Percentiles rank a stretch among this genome's conserved stretches.
Evolutionary conservation across 2,888 invertebrate species (phyloP).

Genomic region (Metellina segmentata): DNA sequence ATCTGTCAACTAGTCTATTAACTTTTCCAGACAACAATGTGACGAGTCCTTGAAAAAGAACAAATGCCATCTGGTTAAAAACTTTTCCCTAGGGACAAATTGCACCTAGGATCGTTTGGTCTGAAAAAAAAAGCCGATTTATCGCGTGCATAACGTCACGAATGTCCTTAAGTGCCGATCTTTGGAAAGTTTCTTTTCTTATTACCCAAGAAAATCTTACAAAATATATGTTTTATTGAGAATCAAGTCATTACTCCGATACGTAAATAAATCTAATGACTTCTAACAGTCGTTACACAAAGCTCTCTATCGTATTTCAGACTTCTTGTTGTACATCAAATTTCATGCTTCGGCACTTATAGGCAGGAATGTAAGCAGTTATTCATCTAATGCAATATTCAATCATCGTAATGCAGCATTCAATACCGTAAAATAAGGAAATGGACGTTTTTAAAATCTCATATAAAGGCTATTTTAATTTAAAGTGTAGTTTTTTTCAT

Average conservation of each 20-base stretch:
- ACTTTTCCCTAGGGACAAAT: slow-evolving; percentile 34
- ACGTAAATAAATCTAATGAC: slow-evolving; percentile 58
- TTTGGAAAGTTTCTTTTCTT: slow-evolving; percentile 23
- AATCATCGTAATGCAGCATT: too few relatives aligned
- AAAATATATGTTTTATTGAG: slow-evolving; percentile 31
- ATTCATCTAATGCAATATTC: too few relatives aligned
- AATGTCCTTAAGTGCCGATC: slow-evolving; percentile 24
- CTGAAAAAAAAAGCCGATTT: slow-evolving; percentile 42
- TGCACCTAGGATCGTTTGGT: slow-evolving; percentile 4
- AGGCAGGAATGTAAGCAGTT: too few relatives aligned
- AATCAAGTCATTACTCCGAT: slow-evolving; percentile 24
- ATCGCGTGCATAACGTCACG: slow-evolving; percentile 49
- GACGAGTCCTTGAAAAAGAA: slow-evolving; percentile 44
- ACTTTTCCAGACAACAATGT: background rate
- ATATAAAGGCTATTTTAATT: too few relatives aligned
- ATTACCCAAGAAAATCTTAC: slow-evolving; percentile 19
- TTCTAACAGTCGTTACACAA: background rate
- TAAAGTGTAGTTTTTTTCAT: too few relatives aligned
- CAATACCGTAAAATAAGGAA: too few relatives aligned
- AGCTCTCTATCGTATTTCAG: background rate
- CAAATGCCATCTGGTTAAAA: slow-evolving; percentile 7
- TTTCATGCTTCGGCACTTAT: background rate
- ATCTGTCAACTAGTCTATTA: background rate
- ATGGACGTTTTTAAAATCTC: too few relatives aligned
- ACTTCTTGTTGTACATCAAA: background rate